These are phyloP conservation scores for Pachypeltis micranthus DNA, from an alignment of 1,140 invertebrate species.

Conservation along the genomic window DNA sequence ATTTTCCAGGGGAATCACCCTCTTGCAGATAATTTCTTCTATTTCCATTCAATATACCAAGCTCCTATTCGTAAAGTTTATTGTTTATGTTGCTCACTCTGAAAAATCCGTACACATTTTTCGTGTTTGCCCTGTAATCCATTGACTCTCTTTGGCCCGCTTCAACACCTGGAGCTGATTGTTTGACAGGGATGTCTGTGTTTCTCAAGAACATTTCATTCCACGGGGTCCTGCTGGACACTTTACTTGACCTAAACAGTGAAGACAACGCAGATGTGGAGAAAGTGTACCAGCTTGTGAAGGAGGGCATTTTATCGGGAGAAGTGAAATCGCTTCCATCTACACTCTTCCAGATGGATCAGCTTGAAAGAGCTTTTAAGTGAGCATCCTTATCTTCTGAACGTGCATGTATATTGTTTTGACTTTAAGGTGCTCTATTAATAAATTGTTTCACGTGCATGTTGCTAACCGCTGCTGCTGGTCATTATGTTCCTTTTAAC, in stretches of 20 bases:
- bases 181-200: conserved; percentile 75
- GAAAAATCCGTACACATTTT: too few species aligned
- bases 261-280: conserved; percentile 59
- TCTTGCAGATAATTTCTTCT: too few species aligned
- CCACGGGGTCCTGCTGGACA: conserved; percentile 90
- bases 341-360: conserved; percentile 67
- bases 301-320: conserved; percentile 69
- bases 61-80: too few species aligned
- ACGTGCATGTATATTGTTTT: background rate
- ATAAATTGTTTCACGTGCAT: too few species aligned
- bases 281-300: conserved; percentile 60
- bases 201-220: conserved; percentile 94
- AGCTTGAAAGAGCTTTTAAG: conserved; percentile 86
- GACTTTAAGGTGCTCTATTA: too few species aligned
- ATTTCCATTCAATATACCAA: too few species aligned
- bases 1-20: too few species aligned
- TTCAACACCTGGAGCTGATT: conserved; percentile 36
- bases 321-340: conserved; percentile 71
- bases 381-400: conserved; percentile 19
- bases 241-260: conserved; percentile 60
- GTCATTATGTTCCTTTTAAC: too few species aligned
- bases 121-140: too few species aligned
- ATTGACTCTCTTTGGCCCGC: conserved; percentile 1
- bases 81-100: too few species aligned
- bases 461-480: background rate